These are phyloP conservation scores for Osmerus eperlanus DNA, from an alignment of 2,113 vertebrate species.

Conservation along the genomic window DNA sequence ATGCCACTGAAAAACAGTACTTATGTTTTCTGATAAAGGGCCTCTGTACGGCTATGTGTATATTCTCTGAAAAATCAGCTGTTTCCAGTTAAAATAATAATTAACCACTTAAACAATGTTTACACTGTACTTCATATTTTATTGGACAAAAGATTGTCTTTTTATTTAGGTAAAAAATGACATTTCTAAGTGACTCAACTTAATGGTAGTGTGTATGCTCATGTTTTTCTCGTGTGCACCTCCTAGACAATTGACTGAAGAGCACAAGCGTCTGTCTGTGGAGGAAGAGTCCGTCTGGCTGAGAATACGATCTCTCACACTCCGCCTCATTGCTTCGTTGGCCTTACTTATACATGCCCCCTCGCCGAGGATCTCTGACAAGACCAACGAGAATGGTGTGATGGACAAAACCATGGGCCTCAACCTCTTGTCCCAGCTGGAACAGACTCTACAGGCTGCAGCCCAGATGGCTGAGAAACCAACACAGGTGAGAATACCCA, in stretches of 20 bases:
- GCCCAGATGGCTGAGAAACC: slow-evolving; percentile 78
- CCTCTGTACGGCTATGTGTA: too few relatives aligned
- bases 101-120: too few relatives aligned
- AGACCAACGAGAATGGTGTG: slow-evolving; percentile 85
- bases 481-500: slow-evolving; percentile 70
- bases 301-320: slow-evolving; percentile 84
- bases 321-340: slow-evolving; percentile 84
- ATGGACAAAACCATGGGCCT: slow-evolving; percentile 75
- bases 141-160: not conserved
- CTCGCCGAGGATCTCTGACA: slow-evolving; percentile 82
- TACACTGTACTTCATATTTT: not conserved
- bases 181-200: too few relatives aligned
- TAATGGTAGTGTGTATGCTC: not conserved
- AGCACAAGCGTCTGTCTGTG: slow-evolving; percentile 81
- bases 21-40: too few relatives aligned
- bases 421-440: slow-evolving; percentile 82
- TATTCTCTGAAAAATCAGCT: too few relatives aligned
- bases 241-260: slow-evolving; percentile 83
- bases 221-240: not conserved
- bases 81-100: too few relatives aligned
- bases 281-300: slow-evolving; percentile 92
- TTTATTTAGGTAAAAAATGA: not conserved
- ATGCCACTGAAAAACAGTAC: too few relatives aligned
- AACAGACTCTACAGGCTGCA: slow-evolving; percentile 77
- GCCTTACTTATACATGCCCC: slow-evolving; percentile 72